Evolutionary conservation across 2,797 vertebrate species (phyloP).

Genomic region (Artibeus jamaicensis): DNA sequence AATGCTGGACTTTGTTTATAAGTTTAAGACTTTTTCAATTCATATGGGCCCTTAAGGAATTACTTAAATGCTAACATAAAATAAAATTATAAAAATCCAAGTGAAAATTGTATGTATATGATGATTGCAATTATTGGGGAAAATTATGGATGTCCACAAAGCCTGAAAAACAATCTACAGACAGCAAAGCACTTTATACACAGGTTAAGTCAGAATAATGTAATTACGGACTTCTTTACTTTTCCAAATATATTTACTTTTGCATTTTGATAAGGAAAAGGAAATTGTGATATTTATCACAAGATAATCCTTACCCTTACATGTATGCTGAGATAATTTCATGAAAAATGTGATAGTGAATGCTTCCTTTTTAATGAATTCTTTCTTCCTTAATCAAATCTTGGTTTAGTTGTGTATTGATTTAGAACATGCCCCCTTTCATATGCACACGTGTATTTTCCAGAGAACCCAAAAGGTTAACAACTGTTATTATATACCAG

Average conservation of each 20-base stretch:
- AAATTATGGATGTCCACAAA: background rate
- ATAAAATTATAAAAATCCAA: slow-evolving; percentile 23
- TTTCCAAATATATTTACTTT: background rate
- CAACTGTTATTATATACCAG: slow-evolving; percentile 35
- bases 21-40: slow-evolving; percentile 25
- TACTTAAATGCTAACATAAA: slow-evolving; percentile 40
- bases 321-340: slow-evolving; percentile 21
- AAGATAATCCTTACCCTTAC: background rate
- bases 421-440: slow-evolving; percentile 45
- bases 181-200: background rate
- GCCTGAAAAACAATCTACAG: background rate
- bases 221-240: background rate
- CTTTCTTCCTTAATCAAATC: slow-evolving; percentile 45
- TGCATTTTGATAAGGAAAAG: slow-evolving; percentile 47
- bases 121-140: background rate
- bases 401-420: slow-evolving; percentile 49
- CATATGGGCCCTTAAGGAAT: background rate
- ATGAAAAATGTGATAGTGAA: background rate
- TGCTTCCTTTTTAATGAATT: slow-evolving; percentile 45
- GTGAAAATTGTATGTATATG: slow-evolving; percentile 7
- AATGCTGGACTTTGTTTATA: background rate
- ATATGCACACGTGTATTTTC: slow-evolving; percentile 41
- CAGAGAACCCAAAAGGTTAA: slow-evolving; percentile 51
- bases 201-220: background rate
- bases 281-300: slow-evolving; percentile 12